Percentiles rank a stretch among this genome's conserved stretches.
phyloP scores from a whole-genome alignment of 1,140 invertebrate species.

The Nebria ingens region DNA sequence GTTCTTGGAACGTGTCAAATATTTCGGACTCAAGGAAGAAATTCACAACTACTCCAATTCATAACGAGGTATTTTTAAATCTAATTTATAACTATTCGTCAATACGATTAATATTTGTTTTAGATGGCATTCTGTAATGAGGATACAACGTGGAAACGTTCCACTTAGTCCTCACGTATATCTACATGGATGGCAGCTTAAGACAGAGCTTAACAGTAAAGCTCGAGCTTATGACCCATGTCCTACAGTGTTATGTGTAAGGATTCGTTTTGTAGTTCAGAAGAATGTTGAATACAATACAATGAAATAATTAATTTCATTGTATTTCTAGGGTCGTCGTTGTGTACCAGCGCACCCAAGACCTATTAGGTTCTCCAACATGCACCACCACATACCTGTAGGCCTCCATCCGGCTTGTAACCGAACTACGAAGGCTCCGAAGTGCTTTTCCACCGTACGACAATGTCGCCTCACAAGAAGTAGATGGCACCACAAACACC shows the following conservation, averaged over 20 bases:
- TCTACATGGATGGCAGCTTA: conserved; percentile 31
- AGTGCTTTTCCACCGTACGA: conserved; percentile 11
- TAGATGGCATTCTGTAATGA: conserved; percentile 28
- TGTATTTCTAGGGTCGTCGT: not conserved
- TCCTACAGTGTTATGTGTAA: conserved; percentile 18
- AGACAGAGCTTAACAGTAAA: conserved; percentile 28
- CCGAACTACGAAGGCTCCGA: conserved; percentile 15
- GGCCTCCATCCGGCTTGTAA: conserved; percentile 11
- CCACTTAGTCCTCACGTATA: conserved; percentile 27
- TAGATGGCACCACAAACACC: conserved; percentile 18
- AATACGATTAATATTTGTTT: too few species aligned
- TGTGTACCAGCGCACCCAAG: not conserved
- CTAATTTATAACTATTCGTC: not conserved
- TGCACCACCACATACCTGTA: not conserved
- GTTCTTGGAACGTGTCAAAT: conserved; percentile 46
- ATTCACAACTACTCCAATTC: conserved; percentile 50
- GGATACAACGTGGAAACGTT: conserved; percentile 20
- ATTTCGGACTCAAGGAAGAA: conserved; percentile 48
- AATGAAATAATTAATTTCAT: not conserved
- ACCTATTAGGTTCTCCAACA: not conserved
- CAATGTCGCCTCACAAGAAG: conserved; percentile 16
- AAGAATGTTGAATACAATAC: not conserved
- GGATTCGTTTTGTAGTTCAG: conserved; percentile 11
- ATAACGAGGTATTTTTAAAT: conserved; percentile 40
- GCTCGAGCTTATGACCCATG: conserved; percentile 28